Base-by-base conservation (phyloP, 2,888 invertebrate genomes). In the Chrysolina haemoptera region DNA sequence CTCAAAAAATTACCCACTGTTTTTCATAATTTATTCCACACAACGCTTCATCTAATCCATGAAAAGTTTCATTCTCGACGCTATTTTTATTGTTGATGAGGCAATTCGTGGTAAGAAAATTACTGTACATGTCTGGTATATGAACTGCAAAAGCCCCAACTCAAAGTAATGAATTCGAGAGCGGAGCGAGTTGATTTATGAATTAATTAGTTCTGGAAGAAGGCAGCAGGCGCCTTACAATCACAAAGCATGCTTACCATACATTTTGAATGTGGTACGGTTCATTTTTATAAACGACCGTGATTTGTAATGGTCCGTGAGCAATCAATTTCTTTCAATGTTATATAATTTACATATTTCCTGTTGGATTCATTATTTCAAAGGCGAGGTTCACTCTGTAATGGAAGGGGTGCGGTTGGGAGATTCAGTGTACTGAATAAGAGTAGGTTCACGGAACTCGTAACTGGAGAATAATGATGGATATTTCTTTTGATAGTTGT, bases 161-260 rank as follows among this genome's bases (percentile, higher is more conserved):
- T n/a, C 59, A 27, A 14, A 59, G 59, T 59, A 59, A 59, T 59
- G 59, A 59, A 59, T 59, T 59, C 59, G 59, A 59, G 59, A 59
- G 59, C 73, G 72, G 50, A 62, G 70, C 68, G 68, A 68, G 74
- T 79, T 82, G 82, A 82, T 82, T 82, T 82, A 82, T 82, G 81
- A 81, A 82, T 81, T 82, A 82, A 82, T 82, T 82, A 82, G 79
- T 78, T 79, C 78, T 77, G 78, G 79, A 78, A 81, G 79, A 79
- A 75, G 77, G 76, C 74, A 70, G 68, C 77, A 74, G 79, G 79
- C 81, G 78, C 77, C 78, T 74, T 68, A 64, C 77, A 78, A 59
- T 59, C 59, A 59, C 59, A 59, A 59, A 59, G 59, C 59, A 27
- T 53, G 67, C 53, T 50, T 53, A 74, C 77, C 77, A 76, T 73